Evolutionary conservation across 2,797 vertebrate genomes (phyloP).

Genomic region (Pseudocheirus occidentalis): DNA sequence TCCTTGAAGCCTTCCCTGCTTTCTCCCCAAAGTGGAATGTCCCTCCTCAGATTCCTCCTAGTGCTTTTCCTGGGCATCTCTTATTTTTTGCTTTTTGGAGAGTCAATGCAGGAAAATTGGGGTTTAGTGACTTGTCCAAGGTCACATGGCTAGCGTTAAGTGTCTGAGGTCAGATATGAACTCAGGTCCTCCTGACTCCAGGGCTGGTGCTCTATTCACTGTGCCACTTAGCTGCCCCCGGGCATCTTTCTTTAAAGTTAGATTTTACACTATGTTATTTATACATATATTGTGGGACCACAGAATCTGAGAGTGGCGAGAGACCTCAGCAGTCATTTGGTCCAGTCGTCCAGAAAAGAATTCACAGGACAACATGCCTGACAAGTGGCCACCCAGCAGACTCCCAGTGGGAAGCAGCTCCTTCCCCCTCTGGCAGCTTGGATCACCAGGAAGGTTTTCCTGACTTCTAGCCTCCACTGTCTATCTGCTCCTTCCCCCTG

Average conservation of each 20-base stretch:
- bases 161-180: too few relatives aligned
- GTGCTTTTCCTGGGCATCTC: neutral
- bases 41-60: neutral
- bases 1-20: neutral
- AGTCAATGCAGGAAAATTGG: too few relatives aligned
- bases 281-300: neutral
- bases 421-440: neutral
- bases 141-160: too few relatives aligned
- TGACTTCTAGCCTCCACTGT: neutral
- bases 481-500: neutral
- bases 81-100: too few relatives aligned
- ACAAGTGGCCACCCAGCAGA: neutral
- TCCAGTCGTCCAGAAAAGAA: neutral
- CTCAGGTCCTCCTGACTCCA: too few relatives aligned
- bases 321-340: neutral
- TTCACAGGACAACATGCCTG: neutral
- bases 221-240: neutral
- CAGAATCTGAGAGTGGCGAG: neutral
- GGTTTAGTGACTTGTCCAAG: too few relatives aligned
- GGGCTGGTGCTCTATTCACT: too few relatives aligned
- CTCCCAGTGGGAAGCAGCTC: neutral
- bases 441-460: neutral
- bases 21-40: neutral
- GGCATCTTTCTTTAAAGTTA: neutral
- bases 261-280: neutral